A percentile compares a stretch with the other conserved stretches of the same genome.
Conservation (phyloP, 2,888 invertebrate genomes). For the Dryobotodes eremita region DNA sequence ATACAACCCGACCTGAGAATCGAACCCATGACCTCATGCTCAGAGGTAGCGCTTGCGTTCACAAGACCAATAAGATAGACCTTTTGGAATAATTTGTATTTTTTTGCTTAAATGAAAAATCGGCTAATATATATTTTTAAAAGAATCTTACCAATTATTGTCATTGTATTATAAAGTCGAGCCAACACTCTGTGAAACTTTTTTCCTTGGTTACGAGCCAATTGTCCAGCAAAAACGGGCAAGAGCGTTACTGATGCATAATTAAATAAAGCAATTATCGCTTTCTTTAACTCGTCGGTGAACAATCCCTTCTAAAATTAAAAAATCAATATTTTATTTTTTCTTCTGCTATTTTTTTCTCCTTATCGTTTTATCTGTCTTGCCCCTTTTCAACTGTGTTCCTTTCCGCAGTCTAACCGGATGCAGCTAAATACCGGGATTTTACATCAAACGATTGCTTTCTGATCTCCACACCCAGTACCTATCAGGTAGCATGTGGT, state of each 20-base stretch:
- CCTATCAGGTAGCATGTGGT: no score
- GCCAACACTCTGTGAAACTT: conserved; percentile 23
- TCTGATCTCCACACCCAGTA: no score
- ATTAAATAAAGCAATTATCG: conserved; percentile 4
- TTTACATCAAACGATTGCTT: no score
- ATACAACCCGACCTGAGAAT: neutral
- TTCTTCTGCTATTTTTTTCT: neutral
- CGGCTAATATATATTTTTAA: no score
- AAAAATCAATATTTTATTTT: no score
- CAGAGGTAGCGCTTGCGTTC: neutral
- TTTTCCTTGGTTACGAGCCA: conserved; percentile 22
- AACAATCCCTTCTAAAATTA: conserved; percentile 3
- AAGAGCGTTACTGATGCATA: neutral
- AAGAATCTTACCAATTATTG: conserved; percentile 26
- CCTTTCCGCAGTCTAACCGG: neutral
- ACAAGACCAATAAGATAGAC: neutral
- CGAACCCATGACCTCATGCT: neutral
- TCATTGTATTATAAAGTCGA: conserved; percentile 34
- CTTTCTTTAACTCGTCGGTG: neutral
- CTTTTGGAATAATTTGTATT: no score
- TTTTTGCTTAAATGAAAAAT: neutral
- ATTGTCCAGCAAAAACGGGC: conserved; percentile 37
- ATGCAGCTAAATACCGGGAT: neutral
- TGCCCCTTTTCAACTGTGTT: neutral
- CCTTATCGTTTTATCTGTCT: neutral